Evolutionary conservation across 1,140 invertebrate genomes (phyloP), one percentile per base, ranked within the genome.

Genomic region (Macrobrachium rosenbergii): DNA sequence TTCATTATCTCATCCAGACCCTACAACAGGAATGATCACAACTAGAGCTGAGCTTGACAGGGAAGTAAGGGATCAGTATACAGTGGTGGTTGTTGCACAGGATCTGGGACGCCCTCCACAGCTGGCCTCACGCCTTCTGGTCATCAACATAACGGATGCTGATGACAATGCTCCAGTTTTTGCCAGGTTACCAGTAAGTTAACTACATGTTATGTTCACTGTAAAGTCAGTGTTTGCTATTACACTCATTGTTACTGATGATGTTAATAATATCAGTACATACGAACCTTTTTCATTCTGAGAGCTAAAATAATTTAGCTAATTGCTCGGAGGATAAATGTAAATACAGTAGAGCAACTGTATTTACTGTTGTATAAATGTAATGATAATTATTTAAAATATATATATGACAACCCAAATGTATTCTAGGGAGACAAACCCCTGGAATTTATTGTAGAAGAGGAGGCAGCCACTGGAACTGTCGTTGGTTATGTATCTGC

Each of bases 111-210:
- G 94, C 69, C 95, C 96, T 2, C 95, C 95, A 14, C 96, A 97
- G 90, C 95, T 95, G 85, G 93, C 94, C 0, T 95, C 95, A 0
- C 92, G 95, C 76, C 93, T 96, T 1, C 92, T 96, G 0, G 94
- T 94, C 79, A 94, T 97, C 0, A 93, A 93, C 19, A 93, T 97
- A 0, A 93, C 94, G 5, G 96, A 97, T 90, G 94, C 96, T 16
- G 96, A 97, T 89, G 96, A 97, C 90, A 95, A 96, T 89, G 94
- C 95, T 79, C 96, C 96, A 0, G 93, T 94, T 76, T 96, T 97
- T 87, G 93, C 93, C 11, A 93, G 95, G 89, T 94, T 93, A 72
- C 90, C 94, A 80, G 95, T 96, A 90, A 94, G 93, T 91, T 28
- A 19, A 21, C 7, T 37, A 2, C 28, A 37, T 3, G 3, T 37